Conservation (phyloP, 2,113 vertebrate genomes). For the Oryzias woworae region DNA sequence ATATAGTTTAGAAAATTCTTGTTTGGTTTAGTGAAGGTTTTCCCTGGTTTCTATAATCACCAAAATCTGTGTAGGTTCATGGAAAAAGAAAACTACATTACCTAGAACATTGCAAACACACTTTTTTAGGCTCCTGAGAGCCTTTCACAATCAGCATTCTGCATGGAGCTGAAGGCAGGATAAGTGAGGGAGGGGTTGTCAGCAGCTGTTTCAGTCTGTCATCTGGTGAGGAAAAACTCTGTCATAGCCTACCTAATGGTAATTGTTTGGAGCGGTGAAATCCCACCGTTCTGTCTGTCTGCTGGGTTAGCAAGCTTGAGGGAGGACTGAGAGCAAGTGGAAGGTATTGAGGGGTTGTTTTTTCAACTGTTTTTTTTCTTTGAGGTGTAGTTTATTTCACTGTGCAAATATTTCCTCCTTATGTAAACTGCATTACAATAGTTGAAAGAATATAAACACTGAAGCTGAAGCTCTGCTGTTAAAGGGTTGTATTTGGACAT, state of each 20-base stretch:
- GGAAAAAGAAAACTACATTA: not conserved
- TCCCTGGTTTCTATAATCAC: constrained; percentile 47
- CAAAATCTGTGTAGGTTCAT: too few species aligned
- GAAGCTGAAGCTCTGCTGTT: too few species aligned
- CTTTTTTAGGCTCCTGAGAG: constrained; percentile 24
- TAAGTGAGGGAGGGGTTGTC: constrained; percentile 44
- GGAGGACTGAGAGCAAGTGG: too few species aligned
- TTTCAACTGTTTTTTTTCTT: too few species aligned
- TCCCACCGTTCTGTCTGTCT: constrained; percentile 48
- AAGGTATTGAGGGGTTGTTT: too few species aligned
- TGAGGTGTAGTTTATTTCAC: too few species aligned
- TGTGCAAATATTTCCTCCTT: too few species aligned
- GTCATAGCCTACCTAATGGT: constrained; percentile 69
- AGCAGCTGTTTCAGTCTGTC: constrained; percentile 67
- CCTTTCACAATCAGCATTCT: constrained; percentile 28
- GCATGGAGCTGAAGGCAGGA: constrained; percentile 2
- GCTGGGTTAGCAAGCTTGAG: constrained; percentile 47
- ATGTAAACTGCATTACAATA: too few species aligned
- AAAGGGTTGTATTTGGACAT: too few species aligned
- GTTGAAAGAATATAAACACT: too few species aligned
- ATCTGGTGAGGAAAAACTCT: constrained; percentile 68
- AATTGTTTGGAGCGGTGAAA: constrained; percentile 56
- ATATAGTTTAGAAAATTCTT: constrained; percentile 45
- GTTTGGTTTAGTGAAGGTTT: constrained; percentile 59
- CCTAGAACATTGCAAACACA: constrained; percentile 15